phyloP scores from a whole-genome alignment of 2,797 vertebrate genomes.

The Coccyzus lansbergi region DNA sequence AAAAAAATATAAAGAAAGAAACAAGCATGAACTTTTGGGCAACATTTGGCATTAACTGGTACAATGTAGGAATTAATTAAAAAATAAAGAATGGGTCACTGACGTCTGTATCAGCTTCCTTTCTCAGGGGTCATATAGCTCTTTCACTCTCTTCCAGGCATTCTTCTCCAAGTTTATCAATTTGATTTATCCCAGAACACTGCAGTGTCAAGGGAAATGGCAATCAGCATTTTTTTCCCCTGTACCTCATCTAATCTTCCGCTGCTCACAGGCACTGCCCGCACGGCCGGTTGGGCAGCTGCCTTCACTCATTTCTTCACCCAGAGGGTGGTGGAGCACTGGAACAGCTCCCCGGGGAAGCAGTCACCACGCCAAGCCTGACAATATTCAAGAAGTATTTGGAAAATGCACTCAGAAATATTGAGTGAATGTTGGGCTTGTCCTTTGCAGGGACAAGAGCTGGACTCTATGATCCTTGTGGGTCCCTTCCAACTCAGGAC shows the following conservation, averaged over 20 bases:
- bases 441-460: too few species aligned
- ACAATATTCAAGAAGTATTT: too few species aligned
- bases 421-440: too few species aligned
- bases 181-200: conserved; percentile 43
- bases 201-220: conserved; percentile 30
- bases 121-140: conserved; percentile 17
- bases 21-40: background rate
- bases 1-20: background rate
- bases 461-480: too few species aligned
- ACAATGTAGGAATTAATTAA: background rate
- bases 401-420: too few species aligned
- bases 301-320: background rate
- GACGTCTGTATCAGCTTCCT: conserved; percentile 17
- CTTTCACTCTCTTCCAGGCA: conserved; percentile 61
- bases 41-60: background rate
- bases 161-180: conserved; percentile 57
- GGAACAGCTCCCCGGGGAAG: too few species aligned
- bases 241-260: background rate
- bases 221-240: conserved; percentile 43
- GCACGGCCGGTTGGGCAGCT: accelerated
- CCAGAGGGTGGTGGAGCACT: too few species aligned
- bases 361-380: too few species aligned
- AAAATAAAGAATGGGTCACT: background rate
- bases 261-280: accelerated
- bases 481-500: too few species aligned